Conservation (phyloP, 2,888 invertebrate species). For the Lasius platythorax region DNA sequence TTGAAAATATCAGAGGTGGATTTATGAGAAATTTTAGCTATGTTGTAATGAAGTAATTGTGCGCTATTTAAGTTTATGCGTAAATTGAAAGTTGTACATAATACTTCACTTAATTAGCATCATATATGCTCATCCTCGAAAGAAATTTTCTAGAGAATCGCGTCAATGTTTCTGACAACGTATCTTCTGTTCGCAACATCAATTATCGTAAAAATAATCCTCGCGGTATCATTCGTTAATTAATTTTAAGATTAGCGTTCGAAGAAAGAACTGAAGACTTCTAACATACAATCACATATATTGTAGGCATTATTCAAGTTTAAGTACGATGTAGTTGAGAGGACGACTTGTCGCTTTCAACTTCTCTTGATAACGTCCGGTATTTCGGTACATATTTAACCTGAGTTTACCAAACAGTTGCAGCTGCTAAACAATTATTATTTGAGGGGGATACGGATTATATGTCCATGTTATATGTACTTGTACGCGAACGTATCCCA, state of each 20-base stretch:
- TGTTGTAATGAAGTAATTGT: conserved; percentile 28
- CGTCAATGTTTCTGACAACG: not conserved
- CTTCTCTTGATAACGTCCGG: not conserved
- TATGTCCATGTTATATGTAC: too few species aligned
- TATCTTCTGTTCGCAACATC: not conserved
- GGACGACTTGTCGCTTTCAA: not conserved
- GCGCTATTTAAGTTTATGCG: conserved; percentile 17
- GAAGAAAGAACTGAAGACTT: conserved; percentile 2
- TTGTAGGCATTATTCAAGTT: conserved; percentile 35
- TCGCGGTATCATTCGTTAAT: conserved; percentile 13
- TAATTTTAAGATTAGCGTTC: conserved; percentile 20
- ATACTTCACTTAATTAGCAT: conserved; percentile 7
- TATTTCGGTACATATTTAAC: conserved; percentile 32
- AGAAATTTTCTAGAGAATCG: not conserved
- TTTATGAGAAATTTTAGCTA: not conserved
- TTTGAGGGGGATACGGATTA: not conserved
- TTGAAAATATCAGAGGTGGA: not conserved
- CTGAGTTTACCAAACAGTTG: not conserved
- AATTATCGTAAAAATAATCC: conserved; percentile 47
- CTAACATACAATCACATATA: conserved; percentile 32
- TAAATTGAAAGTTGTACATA: conserved; percentile 20
- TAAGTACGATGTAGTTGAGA: conserved; percentile 61
- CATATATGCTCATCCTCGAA: conserved; percentile 16
- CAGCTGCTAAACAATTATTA: conserved; percentile 1
- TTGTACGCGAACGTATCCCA: too few species aligned